Evolutionary conservation across 2,797 vertebrate genomes (phyloP).

Genomic region (Muraenolepis orangiensis): DNA sequence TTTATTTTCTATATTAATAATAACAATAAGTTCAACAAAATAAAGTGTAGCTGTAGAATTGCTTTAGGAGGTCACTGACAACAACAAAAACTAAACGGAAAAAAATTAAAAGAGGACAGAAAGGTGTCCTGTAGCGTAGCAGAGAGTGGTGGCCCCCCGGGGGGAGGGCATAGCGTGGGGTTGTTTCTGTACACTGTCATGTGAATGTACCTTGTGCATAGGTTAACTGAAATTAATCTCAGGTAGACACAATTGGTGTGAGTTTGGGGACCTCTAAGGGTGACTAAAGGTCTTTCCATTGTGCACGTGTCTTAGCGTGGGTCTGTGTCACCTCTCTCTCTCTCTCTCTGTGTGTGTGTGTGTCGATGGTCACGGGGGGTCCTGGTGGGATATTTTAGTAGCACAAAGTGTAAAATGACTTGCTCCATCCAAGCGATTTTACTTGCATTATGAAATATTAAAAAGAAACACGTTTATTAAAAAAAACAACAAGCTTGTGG

Average conservation of each 20-base stretch:
- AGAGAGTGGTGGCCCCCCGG: constrained; percentile 56
- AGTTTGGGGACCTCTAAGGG: constrained; percentile 49
- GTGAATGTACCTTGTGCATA: constrained; percentile 60
- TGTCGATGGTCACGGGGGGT: constrained; percentile 30
- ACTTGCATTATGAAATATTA: constrained; percentile 19
- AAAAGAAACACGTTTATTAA: constrained; percentile 21
- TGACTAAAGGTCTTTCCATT: constrained; percentile 50
- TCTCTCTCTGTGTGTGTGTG: too few species aligned
- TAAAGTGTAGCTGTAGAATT: constrained; percentile 64
- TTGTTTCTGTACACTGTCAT: constrained; percentile 57
- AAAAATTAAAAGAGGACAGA: too few species aligned
- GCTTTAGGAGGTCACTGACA: constrained; percentile 53
- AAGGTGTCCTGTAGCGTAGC: constrained; percentile 64
- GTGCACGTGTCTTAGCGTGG: constrained; percentile 68
- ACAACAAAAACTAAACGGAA: neutral
- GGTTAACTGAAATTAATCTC: constrained; percentile 67
- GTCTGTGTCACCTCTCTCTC: constrained; percentile 61
- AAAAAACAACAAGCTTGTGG: constrained; percentile 6
- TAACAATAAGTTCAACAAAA: constrained; percentile 49
- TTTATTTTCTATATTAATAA: constrained; percentile 45
- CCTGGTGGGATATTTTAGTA: constrained; percentile 31
- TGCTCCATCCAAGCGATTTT: constrained; percentile 39
- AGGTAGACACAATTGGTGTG: constrained; percentile 71
- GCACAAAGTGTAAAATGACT: constrained; percentile 18
- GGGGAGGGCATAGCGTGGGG: constrained; percentile 53